Base-by-base conservation (phyloP, 2,113 vertebrate genomes). In the Malurus alboscapulatus region DNA sequence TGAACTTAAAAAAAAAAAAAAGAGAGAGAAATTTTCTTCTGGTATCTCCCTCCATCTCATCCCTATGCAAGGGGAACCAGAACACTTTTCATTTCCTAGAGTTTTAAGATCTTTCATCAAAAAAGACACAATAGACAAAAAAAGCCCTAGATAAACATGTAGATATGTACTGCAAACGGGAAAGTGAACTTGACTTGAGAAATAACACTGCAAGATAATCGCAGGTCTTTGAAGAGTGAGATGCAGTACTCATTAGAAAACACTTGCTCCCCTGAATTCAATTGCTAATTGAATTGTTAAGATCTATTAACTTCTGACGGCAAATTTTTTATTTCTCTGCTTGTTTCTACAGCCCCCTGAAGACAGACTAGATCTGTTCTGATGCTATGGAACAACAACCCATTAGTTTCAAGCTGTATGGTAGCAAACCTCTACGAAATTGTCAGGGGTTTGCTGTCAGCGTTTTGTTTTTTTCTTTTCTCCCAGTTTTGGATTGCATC, bases 221-320 rank as follows among this genome's bases (percentile, higher is more conserved):
- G 63, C 54, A 63, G 58, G 42, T 47, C 81, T 91, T 93, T 85
- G 89, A 95, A 76, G 58, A 89, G 63, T 27, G 51, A 87, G 59
- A 85, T 50, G 67, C 25, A 71, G 38, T 13, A 44, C 36, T 83
- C 55, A 55, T 66, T 59, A 77, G 63, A 83, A 83, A 90, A 65
- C 42, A 50, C 17, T 82, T 62, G 62, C 29, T 69, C 51, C 83
- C 63, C 66, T 89, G 34, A 76, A 89, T 93, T 78, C 66, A 73
- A 27, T 74, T 80, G 51, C 44, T 83, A 72, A 83, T 83, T 68
- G 71, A 62, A 76, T 55, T 55, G 27, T 80, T 90, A 94, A 76
- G 57, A 89, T 42, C 42, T 51, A 22, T 48, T 91, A 80, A 79
- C 53, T 57, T 62, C 10, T 22, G 29, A 44, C 44, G 10, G 2